phyloP scores from a whole-genome alignment of 2,113 vertebrate species.

The Phodopus roborovskii region DNA sequence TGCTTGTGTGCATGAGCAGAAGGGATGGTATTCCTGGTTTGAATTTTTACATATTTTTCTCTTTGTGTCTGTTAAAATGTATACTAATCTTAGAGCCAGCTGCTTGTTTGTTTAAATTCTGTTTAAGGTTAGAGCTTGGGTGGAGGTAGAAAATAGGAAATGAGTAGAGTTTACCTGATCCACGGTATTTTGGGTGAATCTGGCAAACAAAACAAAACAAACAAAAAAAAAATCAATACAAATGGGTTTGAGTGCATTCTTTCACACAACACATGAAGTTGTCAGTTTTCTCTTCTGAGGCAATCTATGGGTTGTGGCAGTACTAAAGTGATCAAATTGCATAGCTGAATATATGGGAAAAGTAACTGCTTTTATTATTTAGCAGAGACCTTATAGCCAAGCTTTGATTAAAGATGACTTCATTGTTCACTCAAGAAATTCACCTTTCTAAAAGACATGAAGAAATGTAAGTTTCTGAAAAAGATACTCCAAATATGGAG shows the following conservation, averaged over 20 bases:
- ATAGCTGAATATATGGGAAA: not conserved
- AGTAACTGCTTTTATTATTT: constrained; percentile 76
- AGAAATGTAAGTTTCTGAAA: constrained; percentile 90
- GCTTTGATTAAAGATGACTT: constrained; percentile 82
- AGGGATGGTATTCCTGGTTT: constrained; percentile 48
- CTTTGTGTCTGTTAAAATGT: constrained; percentile 65
- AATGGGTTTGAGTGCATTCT: constrained; percentile 12
- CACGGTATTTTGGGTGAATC: not conserved
- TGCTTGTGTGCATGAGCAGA: not conserved
- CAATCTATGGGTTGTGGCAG: not conserved
- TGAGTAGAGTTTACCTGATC: constrained; percentile 52
- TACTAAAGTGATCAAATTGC: constrained; percentile 7
- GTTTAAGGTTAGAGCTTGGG: constrained; percentile 47
- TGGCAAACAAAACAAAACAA: not conserved
- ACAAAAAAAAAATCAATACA: not conserved
- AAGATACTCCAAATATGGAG: not conserved
- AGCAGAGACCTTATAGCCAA: constrained; percentile 60
- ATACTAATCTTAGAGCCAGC: constrained; percentile 65
- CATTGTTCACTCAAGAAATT: constrained; percentile 85
- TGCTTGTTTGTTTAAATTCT: constrained; percentile 71
- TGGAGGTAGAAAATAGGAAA: not conserved
- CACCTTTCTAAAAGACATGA: constrained; percentile 89
- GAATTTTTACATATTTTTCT: constrained; percentile 55
- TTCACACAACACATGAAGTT: constrained; percentile 21
- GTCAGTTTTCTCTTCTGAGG: constrained; percentile 36